These are phyloP conservation scores for Limnephilus lunatus DNA, from an alignment of 2,888 invertebrate genomes.

Conservation along the genomic window DNA sequence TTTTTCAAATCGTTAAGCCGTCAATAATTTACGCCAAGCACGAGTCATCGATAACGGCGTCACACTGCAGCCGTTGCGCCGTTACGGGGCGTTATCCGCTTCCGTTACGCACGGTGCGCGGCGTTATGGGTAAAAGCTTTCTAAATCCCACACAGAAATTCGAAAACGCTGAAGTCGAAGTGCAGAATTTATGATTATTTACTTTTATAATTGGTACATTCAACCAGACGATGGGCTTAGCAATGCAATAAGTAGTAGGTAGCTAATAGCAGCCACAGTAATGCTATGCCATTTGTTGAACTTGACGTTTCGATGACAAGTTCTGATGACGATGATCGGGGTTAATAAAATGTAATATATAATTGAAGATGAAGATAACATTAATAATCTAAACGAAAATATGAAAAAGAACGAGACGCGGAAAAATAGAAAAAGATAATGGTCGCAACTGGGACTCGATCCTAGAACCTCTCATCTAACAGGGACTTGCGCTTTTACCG, in stretches of 20 bases:
- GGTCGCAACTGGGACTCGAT: no score
- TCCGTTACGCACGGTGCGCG: conserved; percentile 28
- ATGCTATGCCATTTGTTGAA: no score
- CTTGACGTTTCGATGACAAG: no score
- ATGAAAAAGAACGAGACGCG: no score
- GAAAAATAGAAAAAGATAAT: no score
- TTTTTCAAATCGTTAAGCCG: neutral
- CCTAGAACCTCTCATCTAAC: no score
- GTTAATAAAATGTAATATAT: no score
- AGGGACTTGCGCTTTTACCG: no score
- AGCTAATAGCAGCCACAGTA: no score
- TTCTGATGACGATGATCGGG: no score
- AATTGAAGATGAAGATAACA: no score
- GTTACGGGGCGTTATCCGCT: conserved; percentile 35
- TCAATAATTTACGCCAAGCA: neutral
- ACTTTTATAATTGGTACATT: neutral
- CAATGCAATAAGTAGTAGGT: neutral
- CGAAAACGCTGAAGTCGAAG: neutral
- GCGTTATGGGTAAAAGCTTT: conserved; percentile 62
- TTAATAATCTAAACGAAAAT: no score
- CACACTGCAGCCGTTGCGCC: conserved; percentile 16
- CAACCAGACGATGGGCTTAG: neutral
- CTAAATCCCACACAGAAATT: conserved; percentile 35
- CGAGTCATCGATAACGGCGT: conserved; percentile 13
- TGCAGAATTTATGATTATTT: neutral